These are phyloP conservation scores for Ceyx erithaca DNA, from an alignment of 2,797 vertebrate species.

Conservation along the genomic window DNA sequence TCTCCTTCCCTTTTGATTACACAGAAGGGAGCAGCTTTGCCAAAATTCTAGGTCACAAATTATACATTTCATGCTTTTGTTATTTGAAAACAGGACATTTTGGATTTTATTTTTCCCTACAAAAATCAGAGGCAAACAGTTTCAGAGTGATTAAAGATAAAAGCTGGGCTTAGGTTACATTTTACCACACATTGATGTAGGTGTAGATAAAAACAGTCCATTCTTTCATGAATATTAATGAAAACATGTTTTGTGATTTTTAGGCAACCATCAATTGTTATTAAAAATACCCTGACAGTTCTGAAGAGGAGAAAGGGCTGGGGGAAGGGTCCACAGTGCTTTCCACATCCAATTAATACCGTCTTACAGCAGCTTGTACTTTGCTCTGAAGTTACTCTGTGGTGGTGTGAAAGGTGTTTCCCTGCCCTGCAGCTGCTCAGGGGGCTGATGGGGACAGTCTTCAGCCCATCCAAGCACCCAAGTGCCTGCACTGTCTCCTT, in stretches of 20 bases:
- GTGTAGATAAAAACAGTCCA: constrained; percentile 55
- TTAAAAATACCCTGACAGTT: constrained; percentile 24
- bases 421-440: background rate
- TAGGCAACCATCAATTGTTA: constrained; percentile 46
- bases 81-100: background rate
- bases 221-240: constrained; percentile 71
- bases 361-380: background rate
- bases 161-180: constrained; percentile 32
- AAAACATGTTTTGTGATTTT: constrained; percentile 62
- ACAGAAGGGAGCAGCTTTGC: background rate
- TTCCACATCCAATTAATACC: background rate
- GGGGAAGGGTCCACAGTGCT: background rate
- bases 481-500: background rate
- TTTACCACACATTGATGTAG: constrained; percentile 28
- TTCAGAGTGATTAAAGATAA: constrained; percentile 22
- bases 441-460: background rate
- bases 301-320: background rate
- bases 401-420: background rate
- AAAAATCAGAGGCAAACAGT: constrained; percentile 2
- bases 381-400: background rate
- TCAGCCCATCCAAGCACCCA: background rate
- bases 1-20: background rate
- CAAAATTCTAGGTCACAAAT: constrained; percentile 37
- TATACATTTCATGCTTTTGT: constrained; percentile 3
- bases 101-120: background rate